Evolutionary conservation across 1,140 invertebrate genomes (phyloP).

Genomic region (Achroia grisella): DNA sequence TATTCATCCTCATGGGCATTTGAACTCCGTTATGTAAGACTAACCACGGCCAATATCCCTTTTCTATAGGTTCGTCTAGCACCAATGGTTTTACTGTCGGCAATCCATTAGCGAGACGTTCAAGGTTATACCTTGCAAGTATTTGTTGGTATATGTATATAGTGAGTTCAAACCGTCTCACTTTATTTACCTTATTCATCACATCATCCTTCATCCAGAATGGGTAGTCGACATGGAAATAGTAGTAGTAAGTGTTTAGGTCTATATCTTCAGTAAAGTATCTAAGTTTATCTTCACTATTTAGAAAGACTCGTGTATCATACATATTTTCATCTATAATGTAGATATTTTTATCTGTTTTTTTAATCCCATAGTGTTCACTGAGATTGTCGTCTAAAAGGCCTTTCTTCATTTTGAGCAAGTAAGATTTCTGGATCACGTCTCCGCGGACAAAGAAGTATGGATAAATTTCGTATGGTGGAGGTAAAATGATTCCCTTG

Average conservation of each 20-base stretch:
- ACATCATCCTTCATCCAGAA: constrained; percentile 77
- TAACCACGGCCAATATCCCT: constrained; percentile 77
- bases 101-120: constrained; percentile 77
- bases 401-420: constrained; percentile 72
- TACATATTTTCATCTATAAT: constrained; percentile 64
- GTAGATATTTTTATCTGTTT: constrained; percentile 52
- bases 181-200: constrained; percentile 69
- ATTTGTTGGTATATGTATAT: constrained; percentile 76
- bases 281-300: constrained; percentile 64
- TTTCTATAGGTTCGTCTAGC: constrained; percentile 68
- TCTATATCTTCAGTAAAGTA: constrained; percentile 83
- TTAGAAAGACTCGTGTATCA: constrained; percentile 54
- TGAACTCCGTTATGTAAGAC: constrained; percentile 77
- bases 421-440: constrained; percentile 76
- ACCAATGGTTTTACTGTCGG: constrained; percentile 72
- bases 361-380: constrained; percentile 60
- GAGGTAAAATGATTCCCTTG: constrained; percentile 75
- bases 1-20: constrained; percentile 76
- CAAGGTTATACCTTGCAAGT: constrained; percentile 78
- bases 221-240: constrained; percentile 79
- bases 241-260: constrained; percentile 80
- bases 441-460: constrained; percentile 77
- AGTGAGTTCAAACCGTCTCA: constrained; percentile 77
- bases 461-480: constrained; percentile 81
- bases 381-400: constrained; percentile 49